Percentiles rank a stretch among this genome's conserved stretches.
Evolutionary conservation across 2,113 vertebrate species (phyloP).

Genomic region (Erythrocercus mccallii): DNA sequence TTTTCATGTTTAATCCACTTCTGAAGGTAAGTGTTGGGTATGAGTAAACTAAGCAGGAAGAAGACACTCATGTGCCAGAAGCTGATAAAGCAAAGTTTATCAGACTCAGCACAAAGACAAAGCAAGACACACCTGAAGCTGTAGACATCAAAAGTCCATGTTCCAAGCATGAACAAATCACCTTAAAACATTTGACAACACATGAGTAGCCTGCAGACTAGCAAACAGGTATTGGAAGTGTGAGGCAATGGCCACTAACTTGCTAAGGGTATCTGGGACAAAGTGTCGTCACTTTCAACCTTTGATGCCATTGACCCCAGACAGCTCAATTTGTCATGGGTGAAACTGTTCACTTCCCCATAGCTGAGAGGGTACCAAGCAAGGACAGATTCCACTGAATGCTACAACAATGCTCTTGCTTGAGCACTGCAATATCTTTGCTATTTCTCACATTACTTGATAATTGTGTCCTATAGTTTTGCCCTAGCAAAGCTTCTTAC

Average conservation of each 20-base stretch:
- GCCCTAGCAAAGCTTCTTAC: neutral
- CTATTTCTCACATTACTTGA: neutral
- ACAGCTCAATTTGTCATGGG: neutral
- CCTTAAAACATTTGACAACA: neutral
- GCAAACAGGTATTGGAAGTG: neutral
- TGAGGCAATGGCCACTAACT: neutral
- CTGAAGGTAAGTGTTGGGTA: neutral
- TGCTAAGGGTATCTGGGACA: neutral
- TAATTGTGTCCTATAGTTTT: neutral
- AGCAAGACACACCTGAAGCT: neutral
- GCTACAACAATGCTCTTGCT: neutral
- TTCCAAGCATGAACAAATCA: neutral
- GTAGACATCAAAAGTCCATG: neutral
- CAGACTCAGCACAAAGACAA: neutral
- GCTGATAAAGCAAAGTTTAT: neutral
- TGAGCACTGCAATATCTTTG: neutral
- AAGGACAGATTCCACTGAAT: neutral
- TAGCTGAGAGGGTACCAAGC: neutral
- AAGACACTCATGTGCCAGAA: neutral
- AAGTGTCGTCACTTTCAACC: neutral
- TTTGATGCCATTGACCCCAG: neutral
- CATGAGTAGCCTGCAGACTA: neutral
- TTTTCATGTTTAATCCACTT: neutral
- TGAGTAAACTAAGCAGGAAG: neutral
- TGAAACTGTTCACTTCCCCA: neutral